Conservation (phyloP, 2,888 invertebrate genomes). For the Melanchra persicariae region DNA sequence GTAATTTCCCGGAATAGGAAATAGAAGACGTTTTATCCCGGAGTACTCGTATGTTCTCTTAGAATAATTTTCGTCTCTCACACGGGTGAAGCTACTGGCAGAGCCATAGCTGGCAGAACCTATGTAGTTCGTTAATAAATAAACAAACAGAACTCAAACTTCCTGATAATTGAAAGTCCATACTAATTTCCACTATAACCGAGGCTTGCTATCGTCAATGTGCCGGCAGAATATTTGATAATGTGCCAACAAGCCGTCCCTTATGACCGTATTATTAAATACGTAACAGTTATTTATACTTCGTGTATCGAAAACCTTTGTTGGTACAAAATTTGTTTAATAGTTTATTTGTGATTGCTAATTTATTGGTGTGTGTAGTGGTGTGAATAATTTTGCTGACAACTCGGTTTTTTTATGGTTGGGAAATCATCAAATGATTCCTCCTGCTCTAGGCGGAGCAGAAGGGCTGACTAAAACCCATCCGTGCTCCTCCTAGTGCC, state of each 20-base stretch:
- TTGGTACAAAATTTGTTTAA: constrained; percentile 4
- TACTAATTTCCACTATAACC: not conserved
- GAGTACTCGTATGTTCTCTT: too few species aligned
- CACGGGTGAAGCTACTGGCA: too few species aligned
- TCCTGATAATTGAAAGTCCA: constrained; percentile 2
- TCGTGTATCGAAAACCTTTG: not conserved
- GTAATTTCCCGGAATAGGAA: too few species aligned
- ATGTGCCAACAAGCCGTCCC: constrained; percentile 21
- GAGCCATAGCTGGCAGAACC: too few species aligned
- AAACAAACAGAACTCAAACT: not conserved
- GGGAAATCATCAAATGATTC: too few species aligned
- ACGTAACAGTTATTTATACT: not conserved
- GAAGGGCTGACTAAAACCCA: too few species aligned
- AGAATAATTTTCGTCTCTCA: too few species aligned
- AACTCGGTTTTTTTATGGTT: too few species aligned
- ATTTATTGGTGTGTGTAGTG: constrained; percentile 7
- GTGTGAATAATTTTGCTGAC: not conserved
- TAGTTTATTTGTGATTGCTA: not conserved
- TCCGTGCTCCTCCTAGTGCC: too few species aligned
- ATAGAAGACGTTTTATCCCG: too few species aligned
- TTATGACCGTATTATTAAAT: constrained; percentile 3
- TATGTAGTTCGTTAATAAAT: too few species aligned
- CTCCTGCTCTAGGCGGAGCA: too few species aligned
- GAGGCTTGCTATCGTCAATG: constrained; percentile 8
- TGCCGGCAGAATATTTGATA: constrained; percentile 29